phyloP scores from a whole-genome alignment of 1,140 invertebrate species.

The Brachionus sp. region DNA sequence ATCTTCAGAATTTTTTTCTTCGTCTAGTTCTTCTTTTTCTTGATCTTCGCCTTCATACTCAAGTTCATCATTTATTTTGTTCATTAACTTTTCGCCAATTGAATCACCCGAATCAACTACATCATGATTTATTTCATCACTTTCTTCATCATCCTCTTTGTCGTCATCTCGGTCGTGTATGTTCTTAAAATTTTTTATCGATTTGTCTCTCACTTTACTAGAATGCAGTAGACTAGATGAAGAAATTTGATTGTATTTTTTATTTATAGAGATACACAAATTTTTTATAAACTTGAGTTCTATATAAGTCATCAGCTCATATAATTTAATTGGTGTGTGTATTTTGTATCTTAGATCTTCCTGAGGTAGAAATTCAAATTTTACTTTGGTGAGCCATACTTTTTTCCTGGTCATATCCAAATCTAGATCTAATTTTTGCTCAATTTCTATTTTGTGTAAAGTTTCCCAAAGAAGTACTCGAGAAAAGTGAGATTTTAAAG shows the following conservation, averaged over 20 bases:
- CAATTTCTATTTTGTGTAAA: slow-evolving; percentile 33
- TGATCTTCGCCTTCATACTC: slow-evolving; percentile 47
- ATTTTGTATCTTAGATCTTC: not conserved
- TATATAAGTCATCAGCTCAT: slow-evolving; percentile 9
- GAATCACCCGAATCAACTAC: slow-evolving; percentile 12
- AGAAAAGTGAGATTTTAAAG: slow-evolving; percentile 7
- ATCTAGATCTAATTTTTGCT: slow-evolving; percentile 29
- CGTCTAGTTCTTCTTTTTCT: slow-evolving; percentile 48
- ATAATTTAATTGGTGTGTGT: slow-evolving; percentile 8
- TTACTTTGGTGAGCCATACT: slow-evolving; percentile 29
- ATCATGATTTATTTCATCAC: slow-evolving; percentile 3
- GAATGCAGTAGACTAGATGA: slow-evolving; percentile 13
- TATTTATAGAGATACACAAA: slow-evolving; percentile 39
- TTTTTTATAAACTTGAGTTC: slow-evolving; percentile 36
- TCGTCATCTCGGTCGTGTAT: slow-evolving; percentile 26
- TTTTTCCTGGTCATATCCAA: not conserved
- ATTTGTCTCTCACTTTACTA: slow-evolving; percentile 7
- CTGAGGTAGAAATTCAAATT: slow-evolving; percentile 42
- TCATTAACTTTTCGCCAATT: slow-evolving; percentile 18
- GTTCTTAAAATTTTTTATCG: slow-evolving; percentile 25
- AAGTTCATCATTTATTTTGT: slow-evolving; percentile 43
- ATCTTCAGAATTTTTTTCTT: slow-evolving; percentile 53
- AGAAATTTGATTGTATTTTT: slow-evolving; percentile 38
- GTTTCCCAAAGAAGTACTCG: slow-evolving; percentile 9
- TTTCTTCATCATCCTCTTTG: slow-evolving; percentile 10